Base-by-base conservation (phyloP, 23 tunicate species). In the Phallusia fumigata region DNA sequence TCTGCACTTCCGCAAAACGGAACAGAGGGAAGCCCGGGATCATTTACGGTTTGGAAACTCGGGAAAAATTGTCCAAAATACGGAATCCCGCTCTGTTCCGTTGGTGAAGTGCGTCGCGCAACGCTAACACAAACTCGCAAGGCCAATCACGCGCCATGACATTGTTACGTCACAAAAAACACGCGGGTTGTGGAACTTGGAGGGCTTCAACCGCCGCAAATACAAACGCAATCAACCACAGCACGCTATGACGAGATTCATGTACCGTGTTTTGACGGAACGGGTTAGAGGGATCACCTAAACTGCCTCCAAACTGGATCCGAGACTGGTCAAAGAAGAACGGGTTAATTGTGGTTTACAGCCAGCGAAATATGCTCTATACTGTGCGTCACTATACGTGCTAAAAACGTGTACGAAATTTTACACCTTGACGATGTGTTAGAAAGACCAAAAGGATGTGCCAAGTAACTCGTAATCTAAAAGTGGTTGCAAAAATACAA, bases 141-240 rank as follows among this genome's bases (percentile, higher is more conserved):
- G 69, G 69, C 69, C 69, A 58, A 58, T 58, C 69, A 13, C 28
- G 69, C 16, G 69, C 69, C 26, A 21, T 58, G 69, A 21, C 69
- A 58, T 24, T 58, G 69, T 58, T 58, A 58, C 69, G 69, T 58
- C 69, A 58, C 69, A 58, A 11, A 58, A 58, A 58, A 22, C 28
- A 58, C 69, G 69, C 69, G 69, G 28, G 26, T 58, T 24, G 69
- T 58, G 69, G 69, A 58, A 6, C 16, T 21, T 13, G 69, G 69
- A 3, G 69, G 28, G 16, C 69, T 58, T 58, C 69, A 58, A 58
- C 11, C 69, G 11, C 69, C 69, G 26, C 69, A 21, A 58, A 58
- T 21, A 58, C 69, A 22, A 58, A 58, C 69, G 69, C 69, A 58
- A 11, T 11, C 69, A 58, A 58, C 3, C 69, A 24, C 69, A 58